Evolutionary conservation across 2,113 vertebrate species (phyloP), one percentile per base, ranked within the genome.

Genomic region (Pollimyrus isidori): DNA sequence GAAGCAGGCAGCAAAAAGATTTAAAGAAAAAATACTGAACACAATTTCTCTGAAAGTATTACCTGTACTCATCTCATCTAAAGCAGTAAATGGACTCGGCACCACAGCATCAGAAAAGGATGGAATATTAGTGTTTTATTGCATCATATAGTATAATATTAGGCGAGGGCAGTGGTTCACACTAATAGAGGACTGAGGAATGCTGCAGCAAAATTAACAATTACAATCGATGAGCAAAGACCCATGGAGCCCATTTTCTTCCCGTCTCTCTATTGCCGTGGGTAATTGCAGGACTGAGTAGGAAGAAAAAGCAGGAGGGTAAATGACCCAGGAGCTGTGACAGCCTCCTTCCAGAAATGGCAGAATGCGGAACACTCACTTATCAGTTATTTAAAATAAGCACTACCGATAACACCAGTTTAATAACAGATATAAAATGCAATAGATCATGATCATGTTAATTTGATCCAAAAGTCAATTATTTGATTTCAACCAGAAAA

Each of bases 141-240:
- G 50, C 3, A 52, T 52, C 15, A 52, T 52, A 53, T 5, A 19
- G 52, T 53, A 4, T 53, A 53, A 11, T 76, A 76, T 39, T 76
- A 85, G 26, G 39, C 23, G 52, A 23, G 73, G 13, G 73, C 30
- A 26, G 65, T 69, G 87, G 45, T 46, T 82, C 88, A 87, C 45
- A 87, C 62, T 73, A 87, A 88, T 42, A 89, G 89, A 90, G 73
- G 90, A 42, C 89, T 88, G 88, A 83, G 88, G 88, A 91, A 52
- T 56, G 69, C 87, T 83, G 87, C 82, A 85, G 58, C 87, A 90
- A 92, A 90, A 90, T 86, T 82, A 92, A 86, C 88, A 90, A 89
- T 91, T 80, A 92, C 89, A 93, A 91, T 90, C 92, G 93, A 94
- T 93, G 91, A 94, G 90, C 92, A 92, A 93, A 93, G 93, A 92